Conservation (phyloP, 1,140 invertebrate species). For the Brevipalpus yothersi region DNA sequence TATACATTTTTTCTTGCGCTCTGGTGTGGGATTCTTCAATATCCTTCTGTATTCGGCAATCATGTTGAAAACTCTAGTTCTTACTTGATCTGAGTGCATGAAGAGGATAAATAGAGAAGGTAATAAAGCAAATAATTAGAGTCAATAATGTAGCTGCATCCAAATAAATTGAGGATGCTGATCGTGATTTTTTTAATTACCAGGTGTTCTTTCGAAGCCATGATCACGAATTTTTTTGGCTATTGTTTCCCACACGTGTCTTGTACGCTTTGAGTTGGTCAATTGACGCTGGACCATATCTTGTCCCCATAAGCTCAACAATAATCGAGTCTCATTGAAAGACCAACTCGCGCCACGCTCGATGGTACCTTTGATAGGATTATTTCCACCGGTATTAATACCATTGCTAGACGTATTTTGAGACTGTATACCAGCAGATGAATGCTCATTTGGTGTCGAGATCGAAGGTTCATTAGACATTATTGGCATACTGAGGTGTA, state of each 20-base stretch:
- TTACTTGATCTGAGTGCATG: slow-evolving; percentile 6
- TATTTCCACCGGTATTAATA: neutral
- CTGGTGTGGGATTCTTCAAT: slow-evolving; percentile 9
- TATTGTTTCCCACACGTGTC: slow-evolving; percentile 11
- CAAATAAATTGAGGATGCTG: neutral
- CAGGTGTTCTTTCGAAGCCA: slow-evolving; percentile 10
- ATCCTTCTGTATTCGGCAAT: slow-evolving; percentile 11
- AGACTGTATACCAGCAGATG: too few species aligned
- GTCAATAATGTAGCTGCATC: neutral
- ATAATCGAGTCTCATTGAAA: slow-evolving; percentile 8
- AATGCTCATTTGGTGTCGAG: too few species aligned
- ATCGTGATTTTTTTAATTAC: neutral
- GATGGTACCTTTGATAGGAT: neutral
- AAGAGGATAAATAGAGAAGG: neutral
- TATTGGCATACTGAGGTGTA: too few species aligned
- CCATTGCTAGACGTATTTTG: too few species aligned
- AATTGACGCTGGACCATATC: slow-evolving; percentile 11
- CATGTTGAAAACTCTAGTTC: slow-evolving; percentile 12
- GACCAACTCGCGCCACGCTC: slow-evolving; percentile 11
- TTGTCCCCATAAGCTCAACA: slow-evolving; percentile 10
- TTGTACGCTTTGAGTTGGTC: slow-evolving; percentile 9
- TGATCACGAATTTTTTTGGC: slow-evolving; percentile 7
- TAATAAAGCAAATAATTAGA: neutral
- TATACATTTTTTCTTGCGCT: slow-evolving; percentile 10
- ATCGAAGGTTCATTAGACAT: too few species aligned